Conservation (phyloP, 2,888 invertebrate species). For the Drosophila rubida region DNA sequence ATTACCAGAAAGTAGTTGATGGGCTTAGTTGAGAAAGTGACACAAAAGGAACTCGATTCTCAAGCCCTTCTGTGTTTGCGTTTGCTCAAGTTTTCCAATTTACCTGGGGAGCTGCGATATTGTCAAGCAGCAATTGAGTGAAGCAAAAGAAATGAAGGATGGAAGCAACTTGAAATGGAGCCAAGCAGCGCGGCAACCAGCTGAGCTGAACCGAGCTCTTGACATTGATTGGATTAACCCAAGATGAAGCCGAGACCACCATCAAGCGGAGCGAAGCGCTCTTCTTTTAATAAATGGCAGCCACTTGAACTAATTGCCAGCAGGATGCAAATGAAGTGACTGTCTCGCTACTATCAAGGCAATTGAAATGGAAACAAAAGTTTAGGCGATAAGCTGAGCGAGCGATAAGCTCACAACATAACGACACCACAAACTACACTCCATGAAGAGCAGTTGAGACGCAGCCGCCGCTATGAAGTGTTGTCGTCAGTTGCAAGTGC, state of each 20-base stretch:
- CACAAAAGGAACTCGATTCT: neutral
- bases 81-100: conserved; percentile 51
- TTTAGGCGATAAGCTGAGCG: conserved; percentile 39
- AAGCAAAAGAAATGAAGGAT: conserved; percentile 18
- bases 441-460: conserved; percentile 41
- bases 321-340: conserved; percentile 41
- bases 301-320: conserved; percentile 54
- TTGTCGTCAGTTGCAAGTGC: conserved; percentile 36
- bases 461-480: conserved; percentile 51
- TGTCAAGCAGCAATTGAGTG: conserved; percentile 61
- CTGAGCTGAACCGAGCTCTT: conserved; percentile 44
- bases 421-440: conserved; percentile 6
- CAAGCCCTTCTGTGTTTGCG: conserved; percentile 20
- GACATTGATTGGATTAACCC: conserved; percentile 66
- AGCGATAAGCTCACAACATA: conserved; percentile 42
- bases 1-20: neutral
- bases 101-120: conserved; percentile 29
- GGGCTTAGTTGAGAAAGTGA: neutral
- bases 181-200: conserved; percentile 3
- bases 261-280: too few species aligned
- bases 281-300: conserved; percentile 49
- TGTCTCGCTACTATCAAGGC: neutral
- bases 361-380: conserved; percentile 36
- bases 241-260: conserved; percentile 27
- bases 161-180: conserved; percentile 29